Conservation (phyloP, 1,140 invertebrate genomes). For the Nasonia vitripennis region DNA sequence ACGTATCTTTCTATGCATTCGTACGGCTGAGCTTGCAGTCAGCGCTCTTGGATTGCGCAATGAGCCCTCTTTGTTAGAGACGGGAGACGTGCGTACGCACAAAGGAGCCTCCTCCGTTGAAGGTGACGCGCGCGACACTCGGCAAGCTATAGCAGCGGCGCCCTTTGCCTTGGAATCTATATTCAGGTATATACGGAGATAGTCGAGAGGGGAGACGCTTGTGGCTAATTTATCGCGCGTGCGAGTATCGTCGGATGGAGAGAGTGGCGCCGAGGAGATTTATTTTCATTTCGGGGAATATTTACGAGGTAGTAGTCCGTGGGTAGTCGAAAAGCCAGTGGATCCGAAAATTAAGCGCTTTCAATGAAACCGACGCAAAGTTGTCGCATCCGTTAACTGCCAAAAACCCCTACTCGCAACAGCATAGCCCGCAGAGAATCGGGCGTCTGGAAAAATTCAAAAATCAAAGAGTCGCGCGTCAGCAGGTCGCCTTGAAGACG, state of each 20-base stretch:
- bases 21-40: not conserved
- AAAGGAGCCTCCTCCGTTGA: not conserved
- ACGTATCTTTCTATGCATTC: not conserved
- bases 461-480: constrained; percentile 37
- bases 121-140: no score
- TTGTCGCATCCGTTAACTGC: no score
- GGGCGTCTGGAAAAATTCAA: not conserved
- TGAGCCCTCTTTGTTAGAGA: constrained; percentile 11
- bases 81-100: not conserved
- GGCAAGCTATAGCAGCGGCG: not conserved
- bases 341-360: no score
- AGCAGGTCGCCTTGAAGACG: constrained; percentile 61
- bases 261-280: no score
- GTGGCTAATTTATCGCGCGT: not conserved
- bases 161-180: constrained; percentile 26
- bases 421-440: not conserved
- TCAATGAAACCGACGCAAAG: no score
- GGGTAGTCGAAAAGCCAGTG: no score
- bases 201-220: not conserved
- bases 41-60: constrained; percentile 19
- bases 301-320: no score
- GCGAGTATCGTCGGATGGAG: not conserved
- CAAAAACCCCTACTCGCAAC: no score
- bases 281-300: not conserved
- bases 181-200: not conserved